Evolutionary conservation across 1,140 invertebrate genomes (phyloP), one percentile per base, ranked within the genome.

Genomic region (Maconellicoccus hirsutus): DNA sequence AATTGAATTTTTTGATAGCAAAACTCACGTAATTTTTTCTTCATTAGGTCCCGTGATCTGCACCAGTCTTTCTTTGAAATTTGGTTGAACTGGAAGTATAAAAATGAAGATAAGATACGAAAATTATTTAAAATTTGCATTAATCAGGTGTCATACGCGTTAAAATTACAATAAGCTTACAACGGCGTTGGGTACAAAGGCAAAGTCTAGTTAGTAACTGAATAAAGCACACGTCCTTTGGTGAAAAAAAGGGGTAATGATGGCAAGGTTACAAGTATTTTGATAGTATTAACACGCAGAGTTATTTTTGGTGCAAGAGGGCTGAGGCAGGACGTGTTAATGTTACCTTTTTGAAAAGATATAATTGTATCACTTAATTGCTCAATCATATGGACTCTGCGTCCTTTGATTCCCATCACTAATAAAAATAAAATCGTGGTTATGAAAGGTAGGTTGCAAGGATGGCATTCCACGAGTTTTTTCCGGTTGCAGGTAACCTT

Each of bases 371-470:
- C 92, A 84, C 92, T 95, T 81, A 96, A 86, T 83, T 96, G 93
- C 86, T 97, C 94, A 81, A 97, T 96, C 89, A 96, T 93, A 84
- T 96, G 93, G 81, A 96, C 93, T 79, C 94, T 85, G 78, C 93
- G 86, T 79, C 94, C 94, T 84, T 95, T 96, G 86, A 97, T 95
- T 84, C 94, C 94, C 94, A 97, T 97, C 83, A 97, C 93, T 95
- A 86, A 81, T 77, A 59, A 70, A 70, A 70, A 21, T 38, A 66
- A 25, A 66, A 66, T 52, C n/a, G n/a, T 12, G 29, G 12, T 3
- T 33, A 12, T 33, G 29, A 33, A 12, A 33, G 29, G 12, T 6
- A 33, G 29, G 29, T 33, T 12, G 29, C 3, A 33, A 33, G 29
- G 29, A 6, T 12, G 29, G 29, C 12, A 6, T 33, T 33, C 29